Evolutionary conservation across 2,113 vertebrate genomes (phyloP), one percentile per base, ranked within the genome.

Genomic region (Mustelus asterias): DNA sequence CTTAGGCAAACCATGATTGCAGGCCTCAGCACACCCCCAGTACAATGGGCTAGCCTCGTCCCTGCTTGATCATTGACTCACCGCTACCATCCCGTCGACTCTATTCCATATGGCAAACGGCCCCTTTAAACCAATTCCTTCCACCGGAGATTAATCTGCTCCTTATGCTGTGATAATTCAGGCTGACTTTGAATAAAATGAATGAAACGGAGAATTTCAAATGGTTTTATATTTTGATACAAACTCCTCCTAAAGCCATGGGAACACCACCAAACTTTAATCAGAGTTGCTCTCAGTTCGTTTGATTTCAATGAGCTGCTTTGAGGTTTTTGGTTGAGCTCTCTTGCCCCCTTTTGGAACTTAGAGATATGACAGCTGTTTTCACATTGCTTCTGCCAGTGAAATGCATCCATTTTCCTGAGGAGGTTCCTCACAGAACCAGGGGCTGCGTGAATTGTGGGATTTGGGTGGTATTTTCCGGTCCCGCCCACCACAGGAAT

Each of bases 281-380:
- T 18, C 37, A 18, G 22, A 83, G 37, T 20, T 83, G 14, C 33
- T 65, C 33, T 65, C 20, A 29, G 33, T 60, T 90, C 18, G 60
- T 37, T 65, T 65, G 37, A 89, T 92, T 92, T 65, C n/a, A 1
- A 58, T 3, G 29, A 6, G 26, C 13, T 33, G 18, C n/a, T 94
- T 33, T 95, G 67, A 0, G 13, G 67, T 72, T 16, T 95, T 72
- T 29, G 37, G 9, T 72, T 95, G 94, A 72, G 48, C 94, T 95
- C 29, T 48, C 67, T 72, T 95, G 94, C 94, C 94, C 94, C 48
- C 94, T 95, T 54, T 90, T 54, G 94, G 67, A 72, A 14, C 67
- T 33, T 95, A 54, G 41, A 16, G 37, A 14, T 20, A 54, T 13
- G 54, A 33, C 94, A 95, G 13, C 94, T 95, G 41, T 72, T 18